Conservation (phyloP, 2,888 invertebrate genomes). For the Crossocerus cetratus region DNA sequence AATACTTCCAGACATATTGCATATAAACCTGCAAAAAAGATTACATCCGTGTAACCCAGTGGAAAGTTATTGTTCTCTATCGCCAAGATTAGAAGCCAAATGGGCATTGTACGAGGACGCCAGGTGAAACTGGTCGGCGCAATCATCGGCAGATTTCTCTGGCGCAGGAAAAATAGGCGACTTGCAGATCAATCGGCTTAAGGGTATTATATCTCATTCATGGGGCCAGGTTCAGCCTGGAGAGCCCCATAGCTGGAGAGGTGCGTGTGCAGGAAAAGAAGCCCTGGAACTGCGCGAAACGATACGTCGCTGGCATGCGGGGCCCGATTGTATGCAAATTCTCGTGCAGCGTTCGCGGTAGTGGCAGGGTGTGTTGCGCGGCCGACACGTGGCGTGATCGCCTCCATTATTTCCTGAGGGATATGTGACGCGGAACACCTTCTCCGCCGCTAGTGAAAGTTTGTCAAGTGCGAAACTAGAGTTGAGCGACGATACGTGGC, state of each 20-base stretch:
- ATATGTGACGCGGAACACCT: constrained; percentile 48
- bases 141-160: constrained; percentile 26
- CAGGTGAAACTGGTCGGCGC: neutral
- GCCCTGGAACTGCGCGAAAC: constrained; percentile 56
- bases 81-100: neutral
- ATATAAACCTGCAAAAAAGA: too few relatives aligned
- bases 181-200: constrained; percentile 22
- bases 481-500: neutral
- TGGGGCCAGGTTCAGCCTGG: constrained; percentile 9
- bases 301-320: constrained; percentile 52
- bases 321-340: constrained; percentile 60
- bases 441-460: too few relatives aligned
- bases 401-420: constrained; percentile 53
- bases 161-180: constrained; percentile 30
- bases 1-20: too few relatives aligned
- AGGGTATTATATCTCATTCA: constrained; percentile 27
- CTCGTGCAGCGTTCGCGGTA: constrained; percentile 35
- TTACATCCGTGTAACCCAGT: neutral
- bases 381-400: constrained; percentile 35
- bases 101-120: neutral
- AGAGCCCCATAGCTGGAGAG: neutral
- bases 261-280: constrained; percentile 25
- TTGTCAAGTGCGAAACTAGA: too few relatives aligned
- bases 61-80: neutral
- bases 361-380: constrained; percentile 34